These are phyloP conservation scores for Drosophila flavopinicola DNA, from an alignment of 2,888 invertebrate genomes.

Conservation along the genomic window DNA sequence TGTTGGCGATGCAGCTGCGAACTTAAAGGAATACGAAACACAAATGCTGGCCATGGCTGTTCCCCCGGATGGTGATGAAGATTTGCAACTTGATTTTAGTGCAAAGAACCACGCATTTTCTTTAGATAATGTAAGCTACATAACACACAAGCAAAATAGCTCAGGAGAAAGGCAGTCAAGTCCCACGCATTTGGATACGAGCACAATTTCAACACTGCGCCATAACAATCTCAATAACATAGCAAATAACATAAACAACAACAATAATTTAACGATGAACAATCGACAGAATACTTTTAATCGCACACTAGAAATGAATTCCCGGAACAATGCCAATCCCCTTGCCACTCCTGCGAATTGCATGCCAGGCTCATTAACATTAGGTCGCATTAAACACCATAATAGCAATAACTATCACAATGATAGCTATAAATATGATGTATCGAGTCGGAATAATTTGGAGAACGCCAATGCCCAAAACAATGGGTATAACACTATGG, in stretches of 20 bases:
- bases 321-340: slow-evolving; percentile 84
- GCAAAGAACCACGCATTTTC: slow-evolving; percentile 94
- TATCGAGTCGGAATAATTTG: slow-evolving; percentile 83
- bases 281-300: slow-evolving; percentile 84
- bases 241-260: slow-evolving; percentile 81
- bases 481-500: slow-evolving; percentile 83
- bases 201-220: slow-evolving; percentile 88
- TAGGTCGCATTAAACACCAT: slow-evolving; percentile 84
- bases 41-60: slow-evolving; percentile 97
- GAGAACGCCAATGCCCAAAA: slow-evolving; percentile 79
- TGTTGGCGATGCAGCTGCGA: slow-evolving; percentile 85
- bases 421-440: slow-evolving; percentile 83
- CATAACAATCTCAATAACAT: slow-evolving; percentile 86
- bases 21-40: slow-evolving; percentile 96
- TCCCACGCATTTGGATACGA: slow-evolving; percentile 93
- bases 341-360: slow-evolving; percentile 78
- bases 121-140: slow-evolving; percentile 94
- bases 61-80: slow-evolving; percentile 92
- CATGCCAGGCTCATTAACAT: slow-evolving; percentile 82
- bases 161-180: slow-evolving; percentile 87
- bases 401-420: slow-evolving; percentile 84
- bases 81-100: slow-evolving; percentile 93
- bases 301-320: slow-evolving; percentile 84
- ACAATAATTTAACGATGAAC: slow-evolving; percentile 79
- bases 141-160: slow-evolving; percentile 89